Percentiles rank a stretch among this genome's conserved stretches.
These are phyloP conservation scores for Chauna torquata DNA, from an alignment of 2,113 vertebrate species.

Conservation along the genomic window DNA sequence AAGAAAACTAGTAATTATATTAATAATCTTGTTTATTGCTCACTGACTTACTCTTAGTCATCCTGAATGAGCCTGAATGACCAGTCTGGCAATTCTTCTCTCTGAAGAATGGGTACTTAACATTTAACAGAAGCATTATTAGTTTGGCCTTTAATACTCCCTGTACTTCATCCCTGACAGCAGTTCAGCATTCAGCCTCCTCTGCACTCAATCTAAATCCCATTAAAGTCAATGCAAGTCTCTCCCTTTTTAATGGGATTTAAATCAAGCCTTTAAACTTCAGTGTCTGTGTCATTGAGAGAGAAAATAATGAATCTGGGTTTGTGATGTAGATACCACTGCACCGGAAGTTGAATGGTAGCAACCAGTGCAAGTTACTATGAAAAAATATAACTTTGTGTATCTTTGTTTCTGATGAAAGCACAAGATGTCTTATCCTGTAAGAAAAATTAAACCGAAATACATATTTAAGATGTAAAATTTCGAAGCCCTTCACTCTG, in stretches of 20 bases:
- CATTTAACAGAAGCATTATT: constrained; percentile 56
- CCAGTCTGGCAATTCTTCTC: not conserved
- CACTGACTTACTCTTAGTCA: not conserved
- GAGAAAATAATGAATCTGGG: not conserved
- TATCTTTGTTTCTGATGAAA: not conserved
- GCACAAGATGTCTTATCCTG: not conserved
- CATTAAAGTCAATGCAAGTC: constrained; percentile 46
- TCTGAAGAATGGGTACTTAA: constrained; percentile 20
- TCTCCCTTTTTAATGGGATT: constrained; percentile 52
- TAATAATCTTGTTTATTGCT: constrained; percentile 30
- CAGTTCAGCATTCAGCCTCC: not conserved
- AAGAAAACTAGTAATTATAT: not conserved
- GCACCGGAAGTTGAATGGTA: not conserved
- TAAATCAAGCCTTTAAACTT: constrained; percentile 49
- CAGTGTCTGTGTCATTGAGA: not conserved
- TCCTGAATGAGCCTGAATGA: constrained; percentile 13
- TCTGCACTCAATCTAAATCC: constrained; percentile 45
- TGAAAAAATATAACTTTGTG: not conserved
- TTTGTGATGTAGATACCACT: not conserved
- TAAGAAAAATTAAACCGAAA: not conserved
- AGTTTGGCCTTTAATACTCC: constrained; percentile 47
- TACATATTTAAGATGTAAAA: not conserved
- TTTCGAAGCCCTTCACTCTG: not conserved
- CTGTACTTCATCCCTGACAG: constrained; percentile 27
- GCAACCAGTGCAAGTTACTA: not conserved